phyloP scores from a whole-genome alignment of 2,797 vertebrate species.

The Hypotaenidia okinawae region DNA sequence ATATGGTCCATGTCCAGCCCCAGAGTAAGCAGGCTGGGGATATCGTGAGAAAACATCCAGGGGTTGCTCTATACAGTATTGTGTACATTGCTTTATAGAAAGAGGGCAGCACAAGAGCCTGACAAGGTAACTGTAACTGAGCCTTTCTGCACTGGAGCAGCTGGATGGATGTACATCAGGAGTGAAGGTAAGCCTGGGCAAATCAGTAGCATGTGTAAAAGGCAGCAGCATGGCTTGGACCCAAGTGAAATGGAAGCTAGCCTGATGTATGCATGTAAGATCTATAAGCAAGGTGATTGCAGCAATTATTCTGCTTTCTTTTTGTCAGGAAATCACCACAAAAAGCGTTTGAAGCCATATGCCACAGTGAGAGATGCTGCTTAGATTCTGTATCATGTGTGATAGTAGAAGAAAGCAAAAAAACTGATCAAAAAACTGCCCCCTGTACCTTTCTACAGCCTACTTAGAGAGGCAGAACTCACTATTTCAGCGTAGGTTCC shows the following conservation, averaged over 20 bases:
- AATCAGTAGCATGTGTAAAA: rapidly evolving
- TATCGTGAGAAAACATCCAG: background rate
- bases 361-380: background rate
- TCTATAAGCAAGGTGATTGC: background rate
- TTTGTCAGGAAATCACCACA: background rate
- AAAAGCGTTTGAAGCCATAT: rapidly evolving
- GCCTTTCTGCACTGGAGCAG: too few relatives aligned
- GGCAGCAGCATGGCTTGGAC: background rate
- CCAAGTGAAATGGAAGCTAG: rapidly evolving
- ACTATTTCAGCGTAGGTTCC: background rate
- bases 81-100: background rate
- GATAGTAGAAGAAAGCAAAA: background rate
- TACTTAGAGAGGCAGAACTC: background rate
- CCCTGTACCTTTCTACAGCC: background rate
- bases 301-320: background rate
- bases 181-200: background rate
- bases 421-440: background rate
- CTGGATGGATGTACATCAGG: background rate
- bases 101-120: background rate
- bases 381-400: background rate
- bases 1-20: background rate
- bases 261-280: background rate
- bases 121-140: rapidly evolving
- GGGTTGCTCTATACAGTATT: background rate
- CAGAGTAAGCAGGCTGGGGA: too few relatives aligned